phyloP scores from a whole-genome alignment of 2,888 invertebrate species.

The Thereva unica region DNA sequence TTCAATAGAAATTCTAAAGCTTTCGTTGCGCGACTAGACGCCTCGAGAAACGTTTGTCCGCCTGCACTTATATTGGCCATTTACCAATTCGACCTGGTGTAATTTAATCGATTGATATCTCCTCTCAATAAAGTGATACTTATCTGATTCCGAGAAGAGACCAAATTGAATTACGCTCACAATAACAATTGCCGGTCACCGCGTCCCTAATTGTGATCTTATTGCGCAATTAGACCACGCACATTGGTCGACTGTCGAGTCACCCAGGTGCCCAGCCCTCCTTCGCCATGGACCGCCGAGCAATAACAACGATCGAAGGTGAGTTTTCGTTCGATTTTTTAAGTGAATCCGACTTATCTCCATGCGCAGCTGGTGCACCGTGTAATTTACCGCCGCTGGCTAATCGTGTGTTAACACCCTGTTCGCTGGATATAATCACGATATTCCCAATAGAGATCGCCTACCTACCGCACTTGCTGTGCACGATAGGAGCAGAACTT shows the following conservation, averaged over 20 bases:
- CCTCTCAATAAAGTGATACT: neutral
- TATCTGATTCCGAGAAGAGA: neutral
- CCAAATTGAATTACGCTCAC: conserved; percentile 20
- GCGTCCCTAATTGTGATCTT: conserved; percentile 6
- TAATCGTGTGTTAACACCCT: conserved; percentile 41
- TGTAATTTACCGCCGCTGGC: conserved; percentile 37
- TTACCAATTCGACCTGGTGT: conserved; percentile 18
- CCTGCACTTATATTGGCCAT: neutral
- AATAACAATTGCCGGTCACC: conserved; percentile 15
- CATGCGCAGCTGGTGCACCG: neutral
- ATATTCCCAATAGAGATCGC: conserved; percentile 33
- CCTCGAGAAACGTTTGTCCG: too few relatives aligned
- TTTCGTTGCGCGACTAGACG: too few relatives aligned
- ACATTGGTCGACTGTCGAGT: conserved; percentile 17
- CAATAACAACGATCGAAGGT: conserved; percentile 2
- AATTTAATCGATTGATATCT: conserved; percentile 25
- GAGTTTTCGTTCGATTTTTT: conserved; percentile 26
- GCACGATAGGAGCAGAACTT: conserved; percentile 8
- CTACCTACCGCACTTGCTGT: conserved; percentile 32
- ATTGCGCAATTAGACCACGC: conserved; percentile 10
- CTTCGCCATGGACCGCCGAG: neutral
- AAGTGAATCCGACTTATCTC: conserved; percentile 24
- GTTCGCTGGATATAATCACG: conserved; percentile 36
- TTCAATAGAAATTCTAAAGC: too few relatives aligned
- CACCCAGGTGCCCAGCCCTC: conserved; percentile 13